phyloP scores from a whole-genome alignment of 2,888 invertebrate genomes.

The Malthinus flaveolus region DNA sequence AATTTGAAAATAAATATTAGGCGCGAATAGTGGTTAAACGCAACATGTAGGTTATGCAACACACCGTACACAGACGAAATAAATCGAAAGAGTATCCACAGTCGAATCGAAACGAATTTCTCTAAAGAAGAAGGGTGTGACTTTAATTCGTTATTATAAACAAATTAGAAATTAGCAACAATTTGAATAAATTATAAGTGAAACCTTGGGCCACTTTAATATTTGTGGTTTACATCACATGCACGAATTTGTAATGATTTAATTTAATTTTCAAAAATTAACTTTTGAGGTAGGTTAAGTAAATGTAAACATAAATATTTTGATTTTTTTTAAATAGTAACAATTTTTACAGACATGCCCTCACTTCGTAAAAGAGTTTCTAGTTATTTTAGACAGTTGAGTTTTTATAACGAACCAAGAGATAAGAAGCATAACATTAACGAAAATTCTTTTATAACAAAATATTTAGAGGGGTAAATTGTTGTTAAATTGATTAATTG shows the following conservation, averaged over 20 bases:
- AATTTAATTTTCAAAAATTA: background rate
- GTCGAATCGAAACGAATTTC: too few species aligned
- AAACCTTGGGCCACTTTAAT: background rate
- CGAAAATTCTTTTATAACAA: slow-evolving; percentile 68
- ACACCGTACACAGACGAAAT: background rate
- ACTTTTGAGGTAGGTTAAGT: slow-evolving; percentile 1
- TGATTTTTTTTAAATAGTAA: background rate
- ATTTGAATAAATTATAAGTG: background rate
- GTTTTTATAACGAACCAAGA: slow-evolving; percentile 65
- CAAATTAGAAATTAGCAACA: background rate
- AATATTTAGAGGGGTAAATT: slow-evolving; percentile 70
- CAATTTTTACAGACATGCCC: slow-evolving; percentile 58
- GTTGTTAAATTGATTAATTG: slow-evolving; percentile 9
- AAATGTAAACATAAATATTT: background rate
- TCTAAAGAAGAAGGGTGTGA: background rate
- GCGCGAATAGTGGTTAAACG: too few species aligned
- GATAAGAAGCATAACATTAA: slow-evolving; percentile 56
- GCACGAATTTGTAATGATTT: background rate
- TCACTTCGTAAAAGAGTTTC: slow-evolving; percentile 71
- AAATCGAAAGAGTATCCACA: background rate
- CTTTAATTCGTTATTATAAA: slow-evolving; percentile 2
- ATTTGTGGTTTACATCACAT: background rate
- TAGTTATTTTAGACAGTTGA: slow-evolving; percentile 72
- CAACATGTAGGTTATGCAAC: background rate
- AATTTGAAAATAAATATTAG: too few species aligned